Evolutionary conservation across 2,888 invertebrate genomes (phyloP), one percentile per base, ranked within the genome.

Genomic region (Cephus spinipes): DNA sequence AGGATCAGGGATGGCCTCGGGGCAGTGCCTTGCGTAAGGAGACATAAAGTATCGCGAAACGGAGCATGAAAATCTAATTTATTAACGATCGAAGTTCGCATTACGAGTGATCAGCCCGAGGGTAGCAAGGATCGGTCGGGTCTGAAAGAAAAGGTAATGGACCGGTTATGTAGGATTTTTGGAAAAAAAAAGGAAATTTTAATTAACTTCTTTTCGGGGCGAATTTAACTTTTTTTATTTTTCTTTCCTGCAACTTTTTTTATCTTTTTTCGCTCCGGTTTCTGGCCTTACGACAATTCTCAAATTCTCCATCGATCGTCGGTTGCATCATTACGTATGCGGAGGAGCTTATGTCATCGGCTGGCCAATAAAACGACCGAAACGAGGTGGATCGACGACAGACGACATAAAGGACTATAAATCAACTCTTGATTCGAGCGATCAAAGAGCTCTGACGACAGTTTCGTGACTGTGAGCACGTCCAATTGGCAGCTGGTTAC

Each of bases 31-130:
- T 71, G n/a, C 71, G 71, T 71, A 71, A 31, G 71, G 9, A 12
- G 31, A 71, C 31, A 31, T 2, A n/a, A 71, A 31, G 71, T 23
- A 12, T 71, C 71, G 71, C 71, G 71, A 71, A 71, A 71, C 12
- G 31, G 71, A 71, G 31, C 31, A 71, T 71, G 71, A 71, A 71
- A 71, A 71, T 71, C 71, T 71, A 71, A 71, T 71, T 71, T 71
- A 71, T 71, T 31, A 71, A 31, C 71, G 71, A 30, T 71, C 71
- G 31, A 33, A 55, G 55, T 55, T 55, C 9, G 55, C 55, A 23
- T 55, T 55, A 2, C 23, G 55, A 55, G 55, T 2, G 55, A 15
- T 23, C 23, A 1, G 55, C 55, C 55, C 9, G 55, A 23, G 23
- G 55, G 55, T 23, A 55, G 23, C 0, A 55, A 23, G 9, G 55